A percentile compares a stretch with the other conserved stretches of the same genome.
Evolutionary conservation across 2,113 vertebrate genomes (phyloP).

Genomic region (Loxodonta africana): DNA sequence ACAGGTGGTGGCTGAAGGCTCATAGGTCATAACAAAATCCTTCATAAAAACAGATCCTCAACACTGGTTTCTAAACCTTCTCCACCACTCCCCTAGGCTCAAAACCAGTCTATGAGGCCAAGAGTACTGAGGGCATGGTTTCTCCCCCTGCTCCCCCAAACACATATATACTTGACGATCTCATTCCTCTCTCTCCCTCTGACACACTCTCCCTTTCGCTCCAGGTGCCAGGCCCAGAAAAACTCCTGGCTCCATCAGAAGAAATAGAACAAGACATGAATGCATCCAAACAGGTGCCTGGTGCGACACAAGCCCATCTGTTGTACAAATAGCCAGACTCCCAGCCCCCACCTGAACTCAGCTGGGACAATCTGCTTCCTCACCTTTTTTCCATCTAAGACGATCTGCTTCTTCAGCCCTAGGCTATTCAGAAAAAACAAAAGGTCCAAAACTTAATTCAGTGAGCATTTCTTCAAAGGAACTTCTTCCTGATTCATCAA

Average conservation of each 20-base stretch:
- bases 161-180: not conserved
- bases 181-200: not conserved
- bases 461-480: slow-evolving; percentile 21
- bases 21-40: not conserved
- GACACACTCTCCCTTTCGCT: not conserved
- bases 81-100: not conserved
- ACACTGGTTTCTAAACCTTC: not conserved
- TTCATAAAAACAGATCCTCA: not conserved
- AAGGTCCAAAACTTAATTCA: not conserved
- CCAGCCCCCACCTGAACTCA: not conserved
- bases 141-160: not conserved
- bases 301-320: not conserved
- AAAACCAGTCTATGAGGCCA: not conserved
- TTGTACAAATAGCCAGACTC: not conserved
- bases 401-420: not conserved
- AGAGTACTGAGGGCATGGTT: not conserved
- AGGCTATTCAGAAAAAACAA: not conserved
- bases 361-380: not conserved
- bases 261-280: not conserved
- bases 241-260: not conserved
- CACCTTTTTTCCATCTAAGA: not conserved
- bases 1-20: not conserved
- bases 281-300: not conserved
- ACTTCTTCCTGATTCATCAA: not conserved
- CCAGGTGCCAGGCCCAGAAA: not conserved